A percentile compares a stretch with the other conserved stretches of the same genome.
phyloP scores from a whole-genome alignment of 2,113 vertebrate species.

The Propithecus coquereli region DNA sequence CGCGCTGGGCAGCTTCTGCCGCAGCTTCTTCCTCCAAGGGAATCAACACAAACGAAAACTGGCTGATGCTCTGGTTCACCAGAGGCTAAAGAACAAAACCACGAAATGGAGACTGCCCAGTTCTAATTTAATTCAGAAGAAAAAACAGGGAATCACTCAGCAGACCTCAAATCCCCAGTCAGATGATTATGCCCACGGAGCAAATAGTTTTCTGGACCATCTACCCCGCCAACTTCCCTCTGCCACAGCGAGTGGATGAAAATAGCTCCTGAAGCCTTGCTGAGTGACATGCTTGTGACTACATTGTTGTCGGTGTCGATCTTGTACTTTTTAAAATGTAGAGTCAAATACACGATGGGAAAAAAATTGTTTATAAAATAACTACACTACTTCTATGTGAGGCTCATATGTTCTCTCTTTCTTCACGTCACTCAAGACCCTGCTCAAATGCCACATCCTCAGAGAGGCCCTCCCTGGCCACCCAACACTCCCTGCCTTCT shows the following conservation, averaged over 20 bases:
- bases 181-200: neutral
- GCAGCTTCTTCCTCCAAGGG: neutral
- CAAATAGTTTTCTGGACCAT: neutral
- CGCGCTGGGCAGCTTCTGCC: neutral
- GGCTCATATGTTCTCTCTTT: too few species aligned
- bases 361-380: neutral
- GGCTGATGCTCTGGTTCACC: neutral
- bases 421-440: neutral
- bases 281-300: neutral
- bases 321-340: neutral
- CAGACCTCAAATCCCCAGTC: neutral
- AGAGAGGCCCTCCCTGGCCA: neutral
- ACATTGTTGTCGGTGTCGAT: neutral
- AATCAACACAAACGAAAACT: slow-evolving; percentile 18
- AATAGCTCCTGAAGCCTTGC: neutral
- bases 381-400: neutral
- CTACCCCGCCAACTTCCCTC: neutral
- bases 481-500: fast-evolving
- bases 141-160: slow-evolving; percentile 53
- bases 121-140: slow-evolving; percentile 32
- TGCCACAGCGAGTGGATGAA: neutral
- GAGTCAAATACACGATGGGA: neutral
- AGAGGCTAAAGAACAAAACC: slow-evolving; percentile 26
- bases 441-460: neutral
- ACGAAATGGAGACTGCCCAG: neutral